phyloP scores from a whole-genome alignment of 2,797 vertebrate species.

The Arrhamphus sclerolepis region DNA sequence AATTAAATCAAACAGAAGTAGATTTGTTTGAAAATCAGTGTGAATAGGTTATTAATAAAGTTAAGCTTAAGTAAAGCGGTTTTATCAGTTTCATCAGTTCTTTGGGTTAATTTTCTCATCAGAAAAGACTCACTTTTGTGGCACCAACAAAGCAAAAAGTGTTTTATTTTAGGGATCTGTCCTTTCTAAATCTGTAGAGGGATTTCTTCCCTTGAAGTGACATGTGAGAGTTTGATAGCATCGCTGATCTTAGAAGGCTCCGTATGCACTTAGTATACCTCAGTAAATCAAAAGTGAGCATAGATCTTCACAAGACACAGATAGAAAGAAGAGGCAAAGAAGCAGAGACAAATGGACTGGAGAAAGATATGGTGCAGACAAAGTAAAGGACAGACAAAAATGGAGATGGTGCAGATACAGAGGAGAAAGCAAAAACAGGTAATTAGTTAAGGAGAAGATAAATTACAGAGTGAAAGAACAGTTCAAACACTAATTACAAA shows the following conservation, averaged over 20 bases:
- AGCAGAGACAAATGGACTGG: conserved; percentile 15
- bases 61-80: neutral
- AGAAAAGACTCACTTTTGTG: conserved; percentile 4
- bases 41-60: neutral
- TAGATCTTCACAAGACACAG: conserved; percentile 53
- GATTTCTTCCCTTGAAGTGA: conserved; percentile 53
- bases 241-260: conserved; percentile 56
- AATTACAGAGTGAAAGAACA: conserved; percentile 13
- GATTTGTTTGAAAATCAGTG: neutral
- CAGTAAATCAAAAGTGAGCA: conserved; percentile 54
- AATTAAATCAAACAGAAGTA: neutral
- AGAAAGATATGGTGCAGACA: conserved; percentile 21
- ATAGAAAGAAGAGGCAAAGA: conserved; percentile 29
- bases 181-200: conserved; percentile 20
- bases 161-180: conserved; percentile 24
- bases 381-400: conserved; percentile 12
- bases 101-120: conserved; percentile 9
- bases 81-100: conserved; percentile 29
- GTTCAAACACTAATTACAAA: conserved; percentile 25
- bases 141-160: conserved; percentile 8
- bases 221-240: conserved; percentile 47
- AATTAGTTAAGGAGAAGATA: conserved; percentile 21
- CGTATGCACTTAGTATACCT: conserved; percentile 56
- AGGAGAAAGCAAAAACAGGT: conserved; percentile 2
- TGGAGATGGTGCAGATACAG: conserved; percentile 18